Evolutionary conservation across 2,797 vertebrate genomes (phyloP).

Genomic region (Paramormyrops hopkinsi): DNA sequence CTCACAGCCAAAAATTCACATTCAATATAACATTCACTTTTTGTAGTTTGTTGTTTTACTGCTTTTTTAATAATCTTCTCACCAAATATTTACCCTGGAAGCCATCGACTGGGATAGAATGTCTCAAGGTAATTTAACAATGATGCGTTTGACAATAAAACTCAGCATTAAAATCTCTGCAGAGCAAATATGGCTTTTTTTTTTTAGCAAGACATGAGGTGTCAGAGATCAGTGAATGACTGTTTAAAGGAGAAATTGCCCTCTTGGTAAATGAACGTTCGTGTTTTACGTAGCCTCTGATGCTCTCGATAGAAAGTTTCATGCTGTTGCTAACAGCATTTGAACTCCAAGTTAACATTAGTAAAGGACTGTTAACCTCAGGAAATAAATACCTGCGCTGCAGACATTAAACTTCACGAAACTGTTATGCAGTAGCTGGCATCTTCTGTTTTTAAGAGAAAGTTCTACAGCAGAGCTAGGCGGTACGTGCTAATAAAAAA

Average conservation of each 20-base stretch:
- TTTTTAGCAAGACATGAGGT: neutral
- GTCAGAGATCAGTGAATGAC: slow-evolving; percentile 22
- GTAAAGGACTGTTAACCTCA: neutral
- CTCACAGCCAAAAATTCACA: slow-evolving; percentile 46
- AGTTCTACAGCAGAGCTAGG: neutral
- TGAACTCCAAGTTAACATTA: neutral
- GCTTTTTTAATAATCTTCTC: slow-evolving; percentile 18
- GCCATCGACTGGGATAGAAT: slow-evolving; percentile 38
- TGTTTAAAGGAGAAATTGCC: slow-evolving; percentile 23
- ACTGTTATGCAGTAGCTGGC: neutral
- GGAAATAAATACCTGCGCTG: neutral
- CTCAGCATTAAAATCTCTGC: slow-evolving; percentile 34
- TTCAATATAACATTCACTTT: slow-evolving; percentile 42
- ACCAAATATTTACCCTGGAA: slow-evolving; percentile 41
- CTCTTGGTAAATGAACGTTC: slow-evolving; percentile 6
- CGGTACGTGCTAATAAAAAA: neutral
- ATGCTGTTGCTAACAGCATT: neutral
- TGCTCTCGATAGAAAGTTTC: neutral
- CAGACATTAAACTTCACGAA: neutral
- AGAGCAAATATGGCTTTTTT: neutral
- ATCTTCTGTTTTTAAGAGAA: neutral
- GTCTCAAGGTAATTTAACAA: slow-evolving; percentile 37
- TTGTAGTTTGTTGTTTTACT: slow-evolving; percentile 38
- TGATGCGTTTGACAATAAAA: slow-evolving; percentile 49
- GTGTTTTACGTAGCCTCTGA: neutral